Conservation (phyloP, 2,888 invertebrate species). For the Phytoseiulus persimilis region DNA sequence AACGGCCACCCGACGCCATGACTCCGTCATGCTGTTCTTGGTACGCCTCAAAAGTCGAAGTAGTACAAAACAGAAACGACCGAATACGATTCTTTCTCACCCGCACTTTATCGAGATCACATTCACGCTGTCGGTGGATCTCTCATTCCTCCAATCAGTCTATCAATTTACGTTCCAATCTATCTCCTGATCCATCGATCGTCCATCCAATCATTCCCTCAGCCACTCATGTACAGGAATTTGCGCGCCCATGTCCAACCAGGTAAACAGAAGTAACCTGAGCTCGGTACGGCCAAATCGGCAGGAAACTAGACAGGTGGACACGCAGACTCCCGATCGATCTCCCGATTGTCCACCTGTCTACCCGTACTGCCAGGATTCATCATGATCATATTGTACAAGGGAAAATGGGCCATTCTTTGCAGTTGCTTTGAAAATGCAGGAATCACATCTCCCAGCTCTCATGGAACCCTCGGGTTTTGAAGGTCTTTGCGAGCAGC, state of each 20-base stretch:
- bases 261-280: background rate
- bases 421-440: background rate
- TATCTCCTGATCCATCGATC: background rate
- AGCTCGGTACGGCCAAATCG: background rate
- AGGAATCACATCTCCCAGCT: background rate
- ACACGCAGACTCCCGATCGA: background rate
- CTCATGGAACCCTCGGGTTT: background rate
- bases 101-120: background rate
- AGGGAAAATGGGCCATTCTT: background rate
- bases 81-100: background rate
- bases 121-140: background rate
- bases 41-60: background rate
- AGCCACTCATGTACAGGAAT: background rate
- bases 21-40: background rate
- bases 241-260: background rate
- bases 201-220: background rate
- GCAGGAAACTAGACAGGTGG: background rate
- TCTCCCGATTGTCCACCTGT: background rate
- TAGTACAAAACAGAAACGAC: conserved; percentile 5
- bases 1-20: background rate
- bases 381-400: background rate
- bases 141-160: background rate
- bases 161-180: background rate
- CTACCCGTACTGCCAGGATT: background rate
- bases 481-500: background rate